These are phyloP conservation scores for Lasiurus cinereus DNA, from an alignment of 2,113 vertebrate species.

Conservation along the genomic window DNA sequence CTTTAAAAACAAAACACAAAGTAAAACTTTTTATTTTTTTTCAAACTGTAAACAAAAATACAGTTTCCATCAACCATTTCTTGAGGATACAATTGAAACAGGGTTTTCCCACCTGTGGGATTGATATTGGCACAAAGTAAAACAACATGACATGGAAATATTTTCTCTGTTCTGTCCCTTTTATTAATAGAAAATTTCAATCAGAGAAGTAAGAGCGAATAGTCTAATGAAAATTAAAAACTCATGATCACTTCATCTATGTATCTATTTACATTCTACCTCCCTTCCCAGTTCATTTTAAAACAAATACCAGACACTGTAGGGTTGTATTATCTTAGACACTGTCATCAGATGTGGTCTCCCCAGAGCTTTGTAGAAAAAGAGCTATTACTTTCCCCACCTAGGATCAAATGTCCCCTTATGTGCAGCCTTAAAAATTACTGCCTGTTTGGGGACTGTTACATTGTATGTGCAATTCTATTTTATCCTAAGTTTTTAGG, in stretches of 20 bases:
- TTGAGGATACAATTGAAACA: not conserved
- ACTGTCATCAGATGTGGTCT: not conserved
- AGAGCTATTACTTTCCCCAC: slow-evolving; percentile 6
- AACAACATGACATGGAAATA: not conserved
- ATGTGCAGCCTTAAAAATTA: slow-evolving; percentile 10
- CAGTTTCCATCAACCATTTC: not conserved
- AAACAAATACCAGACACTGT: not conserved
- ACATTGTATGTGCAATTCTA: slow-evolving; percentile 13
- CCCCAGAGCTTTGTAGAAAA: slow-evolving; percentile 38
- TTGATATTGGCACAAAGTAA: not conserved
- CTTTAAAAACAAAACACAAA: not conserved
- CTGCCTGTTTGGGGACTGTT: not conserved
- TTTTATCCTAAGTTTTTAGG: slow-evolving; percentile 14
- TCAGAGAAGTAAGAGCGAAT: not conserved
- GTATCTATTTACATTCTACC: not conserved
- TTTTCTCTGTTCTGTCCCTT: not conserved
- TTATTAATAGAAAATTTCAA: not conserved
- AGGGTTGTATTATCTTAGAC: not conserved
- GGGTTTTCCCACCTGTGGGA: not conserved
- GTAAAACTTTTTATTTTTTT: not conserved
- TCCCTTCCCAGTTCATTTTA: not conserved
- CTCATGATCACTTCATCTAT: not conserved
- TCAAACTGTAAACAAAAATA: no score
- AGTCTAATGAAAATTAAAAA: not conserved
- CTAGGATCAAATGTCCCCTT: slow-evolving; percentile 23